Evolutionary conservation across 2,888 invertebrate genomes (phyloP).

Genomic region (Cantharis lateralis): DNA sequence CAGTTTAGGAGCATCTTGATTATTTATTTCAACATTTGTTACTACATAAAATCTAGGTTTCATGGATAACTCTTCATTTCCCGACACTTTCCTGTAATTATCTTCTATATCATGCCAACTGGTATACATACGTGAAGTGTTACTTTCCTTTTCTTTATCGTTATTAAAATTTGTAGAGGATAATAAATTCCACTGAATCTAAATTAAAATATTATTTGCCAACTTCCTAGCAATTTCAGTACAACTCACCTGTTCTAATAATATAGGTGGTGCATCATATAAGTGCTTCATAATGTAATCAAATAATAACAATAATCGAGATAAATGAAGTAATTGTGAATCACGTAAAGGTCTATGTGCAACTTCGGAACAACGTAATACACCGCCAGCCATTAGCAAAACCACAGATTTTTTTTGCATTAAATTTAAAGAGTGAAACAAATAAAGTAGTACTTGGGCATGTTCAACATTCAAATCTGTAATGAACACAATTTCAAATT

Average conservation of each 20-base stretch:
- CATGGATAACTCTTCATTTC: slow-evolving; percentile 71
- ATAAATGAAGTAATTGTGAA: slow-evolving; percentile 78
- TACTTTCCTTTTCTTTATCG: slow-evolving; percentile 62
- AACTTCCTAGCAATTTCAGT: neutral
- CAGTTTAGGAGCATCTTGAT: slow-evolving; percentile 86
- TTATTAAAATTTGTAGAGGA: slow-evolving; percentile 66
- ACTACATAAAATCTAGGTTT: slow-evolving; percentile 91
- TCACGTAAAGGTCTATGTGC: slow-evolving; percentile 64
- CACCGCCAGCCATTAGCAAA: slow-evolving; percentile 78
- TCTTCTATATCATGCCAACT: slow-evolving; percentile 79
- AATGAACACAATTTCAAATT: slow-evolving; percentile 32
- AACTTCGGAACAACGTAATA: slow-evolving; percentile 70
- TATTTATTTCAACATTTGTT: slow-evolving; percentile 75
- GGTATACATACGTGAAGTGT: slow-evolving; percentile 67
- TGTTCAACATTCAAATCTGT: slow-evolving; percentile 94
- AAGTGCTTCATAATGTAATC: slow-evolving; percentile 95
- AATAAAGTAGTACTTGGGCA: slow-evolving; percentile 87
- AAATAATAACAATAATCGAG: slow-evolving; percentile 81
- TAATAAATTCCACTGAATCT: slow-evolving; percentile 82
- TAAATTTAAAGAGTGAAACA: slow-evolving; percentile 92
- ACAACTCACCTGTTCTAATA: slow-evolving; percentile 79
- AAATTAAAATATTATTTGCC: slow-evolving; percentile 22
- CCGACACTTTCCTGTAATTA: slow-evolving; percentile 66
- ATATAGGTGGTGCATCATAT: slow-evolving; percentile 87
- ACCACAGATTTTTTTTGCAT: slow-evolving; percentile 97